These are phyloP conservation scores for Galagoides demidoff DNA, from an alignment of 2,797 vertebrate genomes.

Conservation along the genomic window DNA sequence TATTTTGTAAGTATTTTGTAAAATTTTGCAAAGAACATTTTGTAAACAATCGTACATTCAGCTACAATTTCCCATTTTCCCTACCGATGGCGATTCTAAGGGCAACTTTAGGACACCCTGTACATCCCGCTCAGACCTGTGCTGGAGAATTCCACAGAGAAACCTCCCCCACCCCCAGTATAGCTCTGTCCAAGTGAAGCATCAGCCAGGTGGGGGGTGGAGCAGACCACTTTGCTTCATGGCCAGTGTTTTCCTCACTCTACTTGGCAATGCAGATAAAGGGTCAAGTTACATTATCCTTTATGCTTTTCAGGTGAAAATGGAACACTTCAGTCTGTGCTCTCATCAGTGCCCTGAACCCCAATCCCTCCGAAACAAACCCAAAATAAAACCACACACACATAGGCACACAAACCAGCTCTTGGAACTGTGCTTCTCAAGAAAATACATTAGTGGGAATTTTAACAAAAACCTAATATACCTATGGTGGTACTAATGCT, in stretches of 20 bases:
- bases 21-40: too few relatives aligned
- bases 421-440: slow-evolving; percentile 49
- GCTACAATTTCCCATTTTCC: too few relatives aligned
- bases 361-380: not conserved
- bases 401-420: slow-evolving; percentile 36
- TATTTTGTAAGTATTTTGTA: too few relatives aligned
- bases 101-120: too few relatives aligned
- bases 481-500: not conserved
- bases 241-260: not conserved
- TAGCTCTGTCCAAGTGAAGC: not conserved
- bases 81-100: too few relatives aligned
- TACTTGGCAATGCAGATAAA: slow-evolving; percentile 28
- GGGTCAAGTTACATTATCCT: slow-evolving; percentile 54
- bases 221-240: not conserved
- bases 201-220: not conserved
- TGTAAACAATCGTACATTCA: too few relatives aligned
- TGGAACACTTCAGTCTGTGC: slow-evolving; percentile 24
- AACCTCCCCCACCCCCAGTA: too few relatives aligned
- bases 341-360: not conserved
- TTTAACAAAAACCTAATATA: slow-evolving; percentile 64
- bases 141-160: not conserved
- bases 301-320: slow-evolving; percentile 52
- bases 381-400: not conserved
- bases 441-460: slow-evolving; percentile 56
- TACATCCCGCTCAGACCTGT: not conserved